phyloP scores from a whole-genome alignment of 1,140 invertebrate species.

The Drosophila lacteicornis region DNA sequence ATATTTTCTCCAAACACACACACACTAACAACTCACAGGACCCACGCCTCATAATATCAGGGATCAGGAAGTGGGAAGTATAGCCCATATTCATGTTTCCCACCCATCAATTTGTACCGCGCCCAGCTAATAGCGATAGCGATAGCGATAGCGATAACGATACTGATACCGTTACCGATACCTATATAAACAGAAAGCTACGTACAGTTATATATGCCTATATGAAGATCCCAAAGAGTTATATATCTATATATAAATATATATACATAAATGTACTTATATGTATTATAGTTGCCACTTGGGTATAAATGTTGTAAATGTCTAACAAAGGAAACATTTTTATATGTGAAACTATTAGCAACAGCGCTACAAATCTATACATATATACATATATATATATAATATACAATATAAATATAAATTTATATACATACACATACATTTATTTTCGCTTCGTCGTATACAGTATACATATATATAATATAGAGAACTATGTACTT shows the following conservation, averaged over 20 bases:
- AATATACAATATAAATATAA: conserved; percentile 40
- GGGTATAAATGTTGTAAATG: conserved; percentile 73
- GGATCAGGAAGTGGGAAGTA: conserved; percentile 9
- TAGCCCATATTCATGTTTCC: background rate
- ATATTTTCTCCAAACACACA: conserved; percentile 18
- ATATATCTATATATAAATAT: conserved; percentile 47
- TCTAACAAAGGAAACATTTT: conserved; percentile 54
- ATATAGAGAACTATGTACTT: conserved; percentile 42
- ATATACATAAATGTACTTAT: conserved; percentile 51
- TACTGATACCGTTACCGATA: conserved; percentile 9
- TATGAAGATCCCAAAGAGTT: conserved; percentile 48
- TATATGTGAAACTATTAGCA: conserved; percentile 57
- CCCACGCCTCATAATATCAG: conserved; percentile 13
- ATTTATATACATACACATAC: conserved; percentile 43
- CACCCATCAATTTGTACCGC: conserved; percentile 24
- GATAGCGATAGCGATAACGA: conserved; percentile 26
- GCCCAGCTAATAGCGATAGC: conserved; percentile 46
- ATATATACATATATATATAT: conserved; percentile 39
- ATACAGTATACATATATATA: conserved; percentile 24
- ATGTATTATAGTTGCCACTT: conserved; percentile 76
- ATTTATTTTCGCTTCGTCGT: conserved; percentile 47
- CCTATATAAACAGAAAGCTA: conserved; percentile 35
- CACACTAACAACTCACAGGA: conserved; percentile 8
- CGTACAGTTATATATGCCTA: conserved; percentile 39
- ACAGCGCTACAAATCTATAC: conserved; percentile 67